phyloP scores from a whole-genome alignment of 2,113 vertebrate species.

The Smithornis capensis region DNA sequence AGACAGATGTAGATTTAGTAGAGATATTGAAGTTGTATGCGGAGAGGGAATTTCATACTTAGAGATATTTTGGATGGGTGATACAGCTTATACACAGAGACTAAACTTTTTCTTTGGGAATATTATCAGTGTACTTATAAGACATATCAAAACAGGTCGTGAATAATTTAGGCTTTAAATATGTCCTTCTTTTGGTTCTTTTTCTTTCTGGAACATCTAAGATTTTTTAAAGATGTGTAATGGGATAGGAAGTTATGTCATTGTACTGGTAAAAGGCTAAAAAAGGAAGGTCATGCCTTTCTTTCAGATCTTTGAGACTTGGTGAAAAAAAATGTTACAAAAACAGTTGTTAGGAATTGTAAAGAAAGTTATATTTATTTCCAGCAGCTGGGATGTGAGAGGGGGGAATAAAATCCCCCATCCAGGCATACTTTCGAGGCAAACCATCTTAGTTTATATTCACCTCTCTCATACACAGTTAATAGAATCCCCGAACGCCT shows the following conservation, averaged over 20 bases:
- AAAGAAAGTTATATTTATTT: no score
- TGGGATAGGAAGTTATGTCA: not conserved
- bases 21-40: not conserved
- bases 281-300: not conserved
- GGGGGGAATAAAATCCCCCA: no score
- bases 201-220: not conserved
- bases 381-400: no score
- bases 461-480: no score
- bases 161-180: not conserved
- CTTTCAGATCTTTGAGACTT: not conserved
- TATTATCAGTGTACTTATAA: not conserved
- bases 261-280: not conserved
- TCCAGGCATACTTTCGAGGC: no score
- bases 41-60: not conserved
- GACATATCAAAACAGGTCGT: not conserved
- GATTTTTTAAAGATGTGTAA: not conserved
- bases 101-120: not conserved
- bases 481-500: no score
- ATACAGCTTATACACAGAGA: not conserved
- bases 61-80: not conserved
- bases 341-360: no score
- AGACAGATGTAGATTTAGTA: not conserved
- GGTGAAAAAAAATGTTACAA: no score
- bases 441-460: no score
- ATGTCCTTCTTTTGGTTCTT: not conserved